A percentile compares a stretch with the other conserved stretches of the same genome.
These are phyloP conservation scores for Cynaeus angustus DNA, from an alignment of 2,888 invertebrate genomes.

Conservation along the genomic window DNA sequence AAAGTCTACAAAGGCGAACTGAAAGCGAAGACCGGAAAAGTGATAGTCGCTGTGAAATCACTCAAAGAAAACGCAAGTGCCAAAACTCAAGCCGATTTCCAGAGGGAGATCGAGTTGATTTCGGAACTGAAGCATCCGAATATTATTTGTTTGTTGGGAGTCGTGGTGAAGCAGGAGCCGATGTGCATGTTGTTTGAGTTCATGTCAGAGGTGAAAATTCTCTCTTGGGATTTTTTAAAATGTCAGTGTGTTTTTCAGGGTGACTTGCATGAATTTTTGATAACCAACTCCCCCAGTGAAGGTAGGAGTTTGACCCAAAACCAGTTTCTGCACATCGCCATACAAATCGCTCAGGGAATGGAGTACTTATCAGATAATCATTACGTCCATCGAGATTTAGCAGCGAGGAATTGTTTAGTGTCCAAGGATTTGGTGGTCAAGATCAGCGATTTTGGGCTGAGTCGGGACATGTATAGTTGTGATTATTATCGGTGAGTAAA, in stretches of 20 bases:
- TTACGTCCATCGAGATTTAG: slow-evolving; percentile 97
- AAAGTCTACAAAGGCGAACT: slow-evolving; percentile 96
- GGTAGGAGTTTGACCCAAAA: slow-evolving; percentile 85
- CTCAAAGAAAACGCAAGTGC: slow-evolving; percentile 93
- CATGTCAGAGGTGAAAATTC: slow-evolving; percentile 87
- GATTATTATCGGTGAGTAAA: slow-evolving; percentile 95
- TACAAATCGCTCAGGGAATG: slow-evolving; percentile 90
- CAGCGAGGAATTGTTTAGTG: slow-evolving; percentile 96
- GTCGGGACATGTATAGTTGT: slow-evolving; percentile 93
- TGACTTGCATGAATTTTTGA: slow-evolving; percentile 96
- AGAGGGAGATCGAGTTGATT: slow-evolving; percentile 94
- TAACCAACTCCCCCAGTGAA: slow-evolving; percentile 90
- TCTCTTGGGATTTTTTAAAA: too few relatives aligned
- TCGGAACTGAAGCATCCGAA: slow-evolving; percentile 96
- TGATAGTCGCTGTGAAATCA: slow-evolving; percentile 94
- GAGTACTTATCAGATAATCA: slow-evolving; percentile 92
- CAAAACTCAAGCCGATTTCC: slow-evolving; percentile 94
- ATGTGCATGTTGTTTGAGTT: slow-evolving; percentile 98
- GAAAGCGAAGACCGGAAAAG: slow-evolving; percentile 80
- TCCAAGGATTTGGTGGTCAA: slow-evolving; percentile 96
- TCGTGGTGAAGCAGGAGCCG: slow-evolving; percentile 91
- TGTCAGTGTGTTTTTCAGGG: slow-evolving; percentile 79
- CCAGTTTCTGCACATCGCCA: slow-evolving; percentile 92
- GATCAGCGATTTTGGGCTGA: slow-evolving; percentile 97
- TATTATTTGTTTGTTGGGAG: slow-evolving; percentile 95